Base-by-base conservation (phyloP, 2,113 vertebrate species). In the Dissostichus mawsoni region DNA sequence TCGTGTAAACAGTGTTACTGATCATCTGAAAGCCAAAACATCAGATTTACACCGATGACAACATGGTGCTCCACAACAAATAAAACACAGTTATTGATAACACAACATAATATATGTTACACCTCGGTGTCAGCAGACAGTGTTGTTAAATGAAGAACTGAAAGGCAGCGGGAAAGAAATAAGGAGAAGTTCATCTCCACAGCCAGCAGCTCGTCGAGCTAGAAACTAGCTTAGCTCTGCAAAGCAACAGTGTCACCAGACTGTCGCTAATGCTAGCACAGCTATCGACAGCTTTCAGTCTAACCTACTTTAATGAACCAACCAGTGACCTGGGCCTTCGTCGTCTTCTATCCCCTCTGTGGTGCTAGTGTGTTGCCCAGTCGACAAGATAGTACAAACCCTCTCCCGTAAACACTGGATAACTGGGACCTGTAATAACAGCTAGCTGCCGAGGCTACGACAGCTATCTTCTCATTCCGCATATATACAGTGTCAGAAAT, bases 361-460 rank as follows among this genome's bases (percentile, higher is more conserved):
- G 8, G 18, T 14, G 66, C 66, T 20, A 20, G 0, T 16, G 17
- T 18, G 17, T 18, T 14, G 2, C 12, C 20, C 45, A 33, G 2
- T 1, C 13, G 5, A 20, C 20, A 11, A 11, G 4, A 58, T 7
- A 45, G 16, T 3, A 8, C 51, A n/a, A 14, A 69, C 33, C 48
- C 41, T 45, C 61, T n/a, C 25, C 14, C 1, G 7, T 17, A 18
- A 33, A 3, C 71, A 53, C 33, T 52, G 61, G 33, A 64, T 1
- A 41, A 70, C 45, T 41, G 53, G 56, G 33, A 72, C 12, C 25
- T 52, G 20, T 17, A 48, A 23, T 71, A 66, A 25, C 23, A 36
- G 82, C 57, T 88, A 88, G 82, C 81, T 58, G 45, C 66, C 33
- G 56, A 10, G 29, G 76, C 73, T 82, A 75, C 74, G 44, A 17